phyloP scores from a whole-genome alignment of 2,797 vertebrate species.

The Sebastolobus alascanus region DNA sequence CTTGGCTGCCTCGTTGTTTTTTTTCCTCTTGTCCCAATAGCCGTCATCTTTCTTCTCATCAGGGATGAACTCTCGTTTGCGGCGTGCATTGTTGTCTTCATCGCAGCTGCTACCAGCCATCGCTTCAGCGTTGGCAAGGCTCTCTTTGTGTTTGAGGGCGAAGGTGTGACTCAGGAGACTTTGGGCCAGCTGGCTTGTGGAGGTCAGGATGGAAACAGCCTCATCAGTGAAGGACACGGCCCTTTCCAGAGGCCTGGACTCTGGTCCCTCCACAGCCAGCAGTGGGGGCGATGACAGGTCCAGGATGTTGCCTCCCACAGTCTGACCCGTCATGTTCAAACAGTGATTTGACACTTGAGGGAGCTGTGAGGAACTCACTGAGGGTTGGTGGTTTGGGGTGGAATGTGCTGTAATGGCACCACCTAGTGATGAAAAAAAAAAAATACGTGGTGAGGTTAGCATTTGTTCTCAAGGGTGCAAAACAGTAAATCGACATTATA shows the following conservation, averaged over 20 bases:
- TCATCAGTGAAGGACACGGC: slow-evolving; percentile 78
- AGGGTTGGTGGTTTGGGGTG: not conserved
- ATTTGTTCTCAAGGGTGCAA: slow-evolving; percentile 35
- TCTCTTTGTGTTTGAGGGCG: slow-evolving; percentile 68
- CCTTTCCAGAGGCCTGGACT: slow-evolving; percentile 39
- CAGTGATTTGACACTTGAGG: slow-evolving; percentile 6
- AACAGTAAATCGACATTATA: not conserved
- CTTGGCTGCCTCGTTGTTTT: slow-evolving; percentile 91
- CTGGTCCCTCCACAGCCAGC: slow-evolving; percentile 22
- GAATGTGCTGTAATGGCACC: slow-evolving; percentile 45
- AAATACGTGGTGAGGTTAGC: slow-evolving; percentile 1
- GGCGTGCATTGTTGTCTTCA: slow-evolving; percentile 59
- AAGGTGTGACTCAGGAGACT: slow-evolving; percentile 68
- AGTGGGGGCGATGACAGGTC: slow-evolving; percentile 44
- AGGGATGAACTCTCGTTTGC: slow-evolving; percentile 86
- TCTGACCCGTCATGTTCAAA: slow-evolving; percentile 66
- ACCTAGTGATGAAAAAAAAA: slow-evolving; percentile 60
- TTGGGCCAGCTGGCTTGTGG: slow-evolving; percentile 79
- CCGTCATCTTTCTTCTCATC: slow-evolving; percentile 87
- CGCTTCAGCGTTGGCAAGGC: not conserved
- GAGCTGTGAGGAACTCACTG: not conserved
- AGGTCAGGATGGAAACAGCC: slow-evolving; percentile 81
- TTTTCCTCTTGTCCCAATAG: slow-evolving; percentile 90
- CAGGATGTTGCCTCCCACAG: slow-evolving; percentile 46
- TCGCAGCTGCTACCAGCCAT: slow-evolving; percentile 46